Conservation (phyloP, 2,888 invertebrate species). For the Stenurella melanura region DNA sequence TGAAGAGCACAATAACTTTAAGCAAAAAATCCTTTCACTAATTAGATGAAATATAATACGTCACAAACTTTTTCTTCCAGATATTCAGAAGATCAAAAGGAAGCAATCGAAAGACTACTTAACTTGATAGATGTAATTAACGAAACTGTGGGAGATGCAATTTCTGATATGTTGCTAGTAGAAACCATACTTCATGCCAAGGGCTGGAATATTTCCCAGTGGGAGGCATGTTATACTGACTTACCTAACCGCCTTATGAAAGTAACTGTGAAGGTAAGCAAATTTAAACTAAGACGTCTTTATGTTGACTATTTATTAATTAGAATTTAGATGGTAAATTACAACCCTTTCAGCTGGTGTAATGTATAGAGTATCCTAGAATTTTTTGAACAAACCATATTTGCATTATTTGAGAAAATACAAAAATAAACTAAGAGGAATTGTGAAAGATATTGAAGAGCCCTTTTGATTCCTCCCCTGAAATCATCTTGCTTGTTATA, state of each 20-base stretch:
- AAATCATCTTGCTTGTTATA: no score
- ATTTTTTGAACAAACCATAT: no score
- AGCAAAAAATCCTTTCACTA: no score
- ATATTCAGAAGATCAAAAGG: constrained; percentile 67
- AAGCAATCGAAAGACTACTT: constrained; percentile 79
- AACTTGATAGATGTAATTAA: constrained; percentile 90
- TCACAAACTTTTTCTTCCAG: constrained; percentile 40
- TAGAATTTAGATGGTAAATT: not conserved
- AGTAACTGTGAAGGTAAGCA: constrained; percentile 83
- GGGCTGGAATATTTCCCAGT: constrained; percentile 86
- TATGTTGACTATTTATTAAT: not conserved
- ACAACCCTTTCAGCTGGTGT: not conserved
- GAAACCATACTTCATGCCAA: constrained; percentile 90
- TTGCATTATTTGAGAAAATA: no score
- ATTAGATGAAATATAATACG: no score
- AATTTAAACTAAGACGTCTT: not conserved
- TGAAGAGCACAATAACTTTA: no score
- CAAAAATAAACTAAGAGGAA: no score
- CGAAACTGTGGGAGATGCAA: constrained; percentile 97
- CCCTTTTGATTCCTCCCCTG: no score
- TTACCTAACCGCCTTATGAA: constrained; percentile 92
- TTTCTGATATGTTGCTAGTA: constrained; percentile 95
- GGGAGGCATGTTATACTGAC: constrained; percentile 89
- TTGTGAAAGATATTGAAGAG: no score
- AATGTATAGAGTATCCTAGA: no score